A percentile compares a stretch with the other conserved stretches of the same genome.
These are phyloP conservation scores for Paramacrobiotus metropolitanus DNA, from an alignment of 1,140 invertebrate genomes.

Conservation along the genomic window DNA sequence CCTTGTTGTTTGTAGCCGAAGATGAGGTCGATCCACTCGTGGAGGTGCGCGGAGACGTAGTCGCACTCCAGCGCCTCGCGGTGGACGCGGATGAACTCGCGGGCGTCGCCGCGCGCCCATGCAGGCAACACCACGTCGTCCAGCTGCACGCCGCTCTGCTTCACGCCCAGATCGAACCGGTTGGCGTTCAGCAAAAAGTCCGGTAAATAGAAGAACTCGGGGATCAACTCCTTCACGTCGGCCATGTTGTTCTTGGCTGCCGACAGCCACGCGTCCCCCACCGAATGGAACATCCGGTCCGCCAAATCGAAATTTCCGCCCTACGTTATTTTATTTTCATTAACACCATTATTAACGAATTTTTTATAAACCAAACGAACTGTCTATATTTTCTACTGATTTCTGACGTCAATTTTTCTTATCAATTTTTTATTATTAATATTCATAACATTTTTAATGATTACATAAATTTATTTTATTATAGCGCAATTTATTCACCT, in stretches of 20 bases:
- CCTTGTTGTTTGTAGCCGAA: constrained; percentile 94
- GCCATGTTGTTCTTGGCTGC: constrained; percentile 97
- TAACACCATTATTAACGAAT: background rate
- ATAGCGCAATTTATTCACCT: too few species aligned
- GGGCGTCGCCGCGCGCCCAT: constrained; percentile 84
- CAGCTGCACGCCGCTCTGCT: constrained; percentile 78
- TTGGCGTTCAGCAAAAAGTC: constrained; percentile 82
- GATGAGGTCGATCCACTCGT: constrained; percentile 98
- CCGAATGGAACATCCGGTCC: constrained; percentile 94
- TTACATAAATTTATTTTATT: too few species aligned
- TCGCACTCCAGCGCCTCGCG: constrained; percentile 74
- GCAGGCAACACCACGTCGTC: constrained; percentile 79
- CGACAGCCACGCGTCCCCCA: constrained; percentile 90
- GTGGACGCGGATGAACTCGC: constrained; percentile 66
- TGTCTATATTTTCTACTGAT: background rate
- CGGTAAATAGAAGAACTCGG: constrained; percentile 95
- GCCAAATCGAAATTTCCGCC: constrained; percentile 97
- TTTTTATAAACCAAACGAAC: background rate
- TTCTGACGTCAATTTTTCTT: too few species aligned
- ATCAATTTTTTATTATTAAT: too few species aligned
- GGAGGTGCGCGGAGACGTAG: constrained; percentile 84
- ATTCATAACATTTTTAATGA: too few species aligned
- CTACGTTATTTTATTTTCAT: constrained; percentile 22
- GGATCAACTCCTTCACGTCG: constrained; percentile 95
- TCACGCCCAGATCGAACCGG: constrained; percentile 80